Conservation (phyloP, 2,797 vertebrate species). For the Enteromius fasciolatus region DNA sequence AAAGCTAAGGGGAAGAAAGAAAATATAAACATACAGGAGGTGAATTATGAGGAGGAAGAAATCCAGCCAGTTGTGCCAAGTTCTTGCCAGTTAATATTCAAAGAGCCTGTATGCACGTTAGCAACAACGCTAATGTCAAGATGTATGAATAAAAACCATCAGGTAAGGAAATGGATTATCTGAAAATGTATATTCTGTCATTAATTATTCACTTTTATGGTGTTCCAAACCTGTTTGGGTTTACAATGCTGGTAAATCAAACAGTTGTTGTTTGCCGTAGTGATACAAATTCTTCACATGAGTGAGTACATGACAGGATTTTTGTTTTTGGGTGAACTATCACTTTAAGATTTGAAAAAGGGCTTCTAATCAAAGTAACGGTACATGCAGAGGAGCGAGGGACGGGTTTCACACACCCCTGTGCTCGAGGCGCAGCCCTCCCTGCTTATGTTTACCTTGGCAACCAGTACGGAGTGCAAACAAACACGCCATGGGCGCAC, state of each 20-base stretch:
- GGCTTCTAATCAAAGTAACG: background rate
- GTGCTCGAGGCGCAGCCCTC: slow-evolving; percentile 34
- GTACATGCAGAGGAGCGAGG: background rate
- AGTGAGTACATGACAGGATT: background rate
- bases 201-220: background rate
- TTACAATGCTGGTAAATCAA: background rate
- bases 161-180: background rate
- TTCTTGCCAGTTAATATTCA: background rate
- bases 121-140: background rate
- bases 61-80: background rate
- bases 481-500: slow-evolving; percentile 46
- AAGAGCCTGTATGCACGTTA: background rate
- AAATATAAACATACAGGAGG: slow-evolving; percentile 14
- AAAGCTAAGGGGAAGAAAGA: background rate
- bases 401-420: slow-evolving; percentile 22
- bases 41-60: slow-evolving; percentile 17
- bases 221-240: background rate
- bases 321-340: background rate
- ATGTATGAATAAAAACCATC: background rate
- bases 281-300: background rate
- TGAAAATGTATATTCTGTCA: background rate
- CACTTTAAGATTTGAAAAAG: background rate
- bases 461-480: slow-evolving; percentile 48
- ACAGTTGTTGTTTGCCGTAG: background rate
- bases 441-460: slow-evolving; percentile 48